Evolutionary conservation across 2,797 vertebrate species (phyloP).

Genomic region (Acipenser ruthenus): DNA sequence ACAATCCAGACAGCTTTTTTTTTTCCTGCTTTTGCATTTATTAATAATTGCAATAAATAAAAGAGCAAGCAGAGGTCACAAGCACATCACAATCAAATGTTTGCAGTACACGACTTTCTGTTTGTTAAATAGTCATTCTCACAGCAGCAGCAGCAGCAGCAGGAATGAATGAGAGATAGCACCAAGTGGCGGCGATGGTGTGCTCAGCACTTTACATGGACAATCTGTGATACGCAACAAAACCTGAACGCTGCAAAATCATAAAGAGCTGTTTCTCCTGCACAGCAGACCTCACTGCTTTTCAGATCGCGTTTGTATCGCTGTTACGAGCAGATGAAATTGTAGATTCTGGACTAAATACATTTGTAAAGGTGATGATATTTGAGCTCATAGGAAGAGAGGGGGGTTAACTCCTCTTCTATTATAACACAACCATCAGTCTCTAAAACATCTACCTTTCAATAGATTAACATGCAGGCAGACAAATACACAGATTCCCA

Average conservation of each 20-base stretch:
- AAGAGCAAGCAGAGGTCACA: slow-evolving; percentile 88
- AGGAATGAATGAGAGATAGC: slow-evolving; percentile 60
- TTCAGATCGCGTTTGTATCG: no score
- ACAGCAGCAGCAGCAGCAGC: slow-evolving; percentile 47
- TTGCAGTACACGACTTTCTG: slow-evolving; percentile 68
- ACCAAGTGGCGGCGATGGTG: slow-evolving; percentile 52
- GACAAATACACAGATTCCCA: no score
- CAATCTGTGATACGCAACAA: slow-evolving; percentile 54
- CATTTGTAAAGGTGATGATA: no score
- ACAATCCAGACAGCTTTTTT: slow-evolving; percentile 54
- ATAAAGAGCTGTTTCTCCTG: slow-evolving; percentile 56
- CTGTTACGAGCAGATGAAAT: no score
- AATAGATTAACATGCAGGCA: no score
- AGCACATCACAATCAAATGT: slow-evolving; percentile 82
- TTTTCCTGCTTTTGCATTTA: slow-evolving; percentile 81
- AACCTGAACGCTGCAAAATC: slow-evolving; percentile 79
- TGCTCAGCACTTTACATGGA: slow-evolving; percentile 57
- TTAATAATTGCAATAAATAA: slow-evolving; percentile 80
- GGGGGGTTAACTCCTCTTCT: no score
- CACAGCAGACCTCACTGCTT: no score
- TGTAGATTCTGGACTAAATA: no score
- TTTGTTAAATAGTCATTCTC: slow-evolving; percentile 42
- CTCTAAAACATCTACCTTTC: no score
- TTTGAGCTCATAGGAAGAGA: no score
- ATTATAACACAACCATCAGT: no score